Conservation (phyloP, 1,140 invertebrate genomes). For the Harpegnathos saltator region DNA sequence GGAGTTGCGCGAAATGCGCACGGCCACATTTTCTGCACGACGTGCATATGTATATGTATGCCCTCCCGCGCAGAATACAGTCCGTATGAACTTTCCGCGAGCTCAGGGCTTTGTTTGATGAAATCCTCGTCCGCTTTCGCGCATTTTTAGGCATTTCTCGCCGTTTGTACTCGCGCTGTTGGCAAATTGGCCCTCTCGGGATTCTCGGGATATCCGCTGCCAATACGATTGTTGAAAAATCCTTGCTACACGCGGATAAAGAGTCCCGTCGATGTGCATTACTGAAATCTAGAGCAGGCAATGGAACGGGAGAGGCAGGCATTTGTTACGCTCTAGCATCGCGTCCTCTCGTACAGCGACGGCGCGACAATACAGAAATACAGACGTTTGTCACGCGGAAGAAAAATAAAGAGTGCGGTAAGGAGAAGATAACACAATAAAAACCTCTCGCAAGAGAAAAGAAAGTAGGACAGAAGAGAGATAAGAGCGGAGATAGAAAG, state of each 20-base stretch:
- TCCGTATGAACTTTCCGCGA: conserved; percentile 35
- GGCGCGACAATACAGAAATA: too few species aligned
- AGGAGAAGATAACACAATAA: too few species aligned
- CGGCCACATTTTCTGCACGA: conserved; percentile 33
- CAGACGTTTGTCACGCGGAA: too few species aligned
- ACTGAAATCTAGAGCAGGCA: too few species aligned
- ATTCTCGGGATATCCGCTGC: neutral
- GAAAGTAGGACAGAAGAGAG: too few species aligned
- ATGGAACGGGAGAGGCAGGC: too few species aligned
- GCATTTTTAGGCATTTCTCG: neutral
- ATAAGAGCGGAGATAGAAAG: too few species aligned
- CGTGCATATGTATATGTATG: neutral
- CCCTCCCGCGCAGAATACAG: conserved; percentile 4
- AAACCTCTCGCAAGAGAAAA: too few species aligned
- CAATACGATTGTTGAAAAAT: neutral
- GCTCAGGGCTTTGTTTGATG: conserved; percentile 40
- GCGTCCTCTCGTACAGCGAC: too few species aligned
- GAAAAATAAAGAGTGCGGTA: too few species aligned
- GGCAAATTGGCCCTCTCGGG: neutral
- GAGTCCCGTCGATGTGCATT: too few species aligned
- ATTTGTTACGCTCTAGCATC: too few species aligned
- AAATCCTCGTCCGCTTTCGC: conserved; percentile 23
- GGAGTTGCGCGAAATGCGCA: conserved; percentile 24
- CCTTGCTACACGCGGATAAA: neutral
- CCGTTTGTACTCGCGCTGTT: neutral